Evolutionary conservation across 92 coral and sea anemone genomes (phyloP), one percentile per base, ranked within the genome.

Genomic region (Zoanthus solanderi): DNA sequence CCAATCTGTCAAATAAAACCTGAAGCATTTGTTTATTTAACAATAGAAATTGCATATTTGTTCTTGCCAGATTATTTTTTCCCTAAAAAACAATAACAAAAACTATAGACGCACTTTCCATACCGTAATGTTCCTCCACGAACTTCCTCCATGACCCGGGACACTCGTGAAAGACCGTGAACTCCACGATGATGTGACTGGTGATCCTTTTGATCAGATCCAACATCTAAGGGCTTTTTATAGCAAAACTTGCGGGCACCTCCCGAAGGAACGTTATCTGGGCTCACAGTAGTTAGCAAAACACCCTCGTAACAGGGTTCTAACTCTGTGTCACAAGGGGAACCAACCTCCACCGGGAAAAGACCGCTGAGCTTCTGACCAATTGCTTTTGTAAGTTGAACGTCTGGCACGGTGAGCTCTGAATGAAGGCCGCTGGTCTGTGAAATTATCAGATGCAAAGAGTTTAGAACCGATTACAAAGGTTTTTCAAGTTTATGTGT

Each of bases 91-190:
- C 56, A 50, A 50, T 15, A 11, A 17, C 16, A 17, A 14, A 14
- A 13, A 4, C 6, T 18, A 7, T 63, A 17, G 8, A 30, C 75
- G 46, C 75, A 69, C 31, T 46, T 34, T 69, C 46, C 16, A 31
- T 81, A 81, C 85, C 85, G 75, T 81, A 81, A 29, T 14, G 85
- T 66, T 66, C 85, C 85, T 30, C 85, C 85, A 17, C 85, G 85
- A 45, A 81, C 75, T 81, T 81, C 85, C 75, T 81, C 85, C 85
- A 81, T 81, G 23, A 81, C 66, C 60, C 85, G 85, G 58, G 85
- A 81, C 46, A 81, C 85, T 81, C 85, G 85, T 23, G 75, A 81
- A 42, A 81, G 85, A 2, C 85, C 85, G 5, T 81, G 85, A 1
- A 81, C 85, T 0, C 85, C 85, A 17, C 45, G 85, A 9, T 81